Evolutionary conservation across 2,888 invertebrate genomes (phyloP).

Genomic region (Harmothoe impar): DNA sequence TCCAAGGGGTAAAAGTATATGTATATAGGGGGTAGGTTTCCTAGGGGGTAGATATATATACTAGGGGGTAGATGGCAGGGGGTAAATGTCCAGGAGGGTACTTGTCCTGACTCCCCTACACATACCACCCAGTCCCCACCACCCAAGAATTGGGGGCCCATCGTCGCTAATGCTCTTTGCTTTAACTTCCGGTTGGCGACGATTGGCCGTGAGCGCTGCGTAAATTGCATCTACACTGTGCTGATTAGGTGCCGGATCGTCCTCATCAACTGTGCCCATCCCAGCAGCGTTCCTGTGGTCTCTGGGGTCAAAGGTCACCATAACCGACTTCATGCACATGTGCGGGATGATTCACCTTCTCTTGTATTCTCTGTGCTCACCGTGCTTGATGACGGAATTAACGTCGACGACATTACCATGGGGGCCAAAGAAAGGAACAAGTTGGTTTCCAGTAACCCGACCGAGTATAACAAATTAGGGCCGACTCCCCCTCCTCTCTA

Average conservation of each 20-base stretch:
- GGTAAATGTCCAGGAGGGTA: too few species aligned
- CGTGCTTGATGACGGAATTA: neutral
- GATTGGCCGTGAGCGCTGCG: slow-evolving; percentile 36
- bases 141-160: neutral
- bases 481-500: too few species aligned
- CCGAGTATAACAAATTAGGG: neutral
- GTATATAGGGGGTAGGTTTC: too few species aligned
- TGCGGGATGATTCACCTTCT: slow-evolving; percentile 2
- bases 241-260: slow-evolving; percentile 43
- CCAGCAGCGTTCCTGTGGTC: neutral
- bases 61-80: too few species aligned
- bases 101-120: neutral
- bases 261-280: slow-evolving; percentile 29
- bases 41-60: too few species aligned
- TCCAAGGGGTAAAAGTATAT: too few species aligned
- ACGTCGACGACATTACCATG: neutral
- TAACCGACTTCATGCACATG: slow-evolving; percentile 23
- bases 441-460: neutral
- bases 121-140: neutral
- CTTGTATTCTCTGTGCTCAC: neutral
- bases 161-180: slow-evolving; percentile 43
- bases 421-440: too few species aligned
- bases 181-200: slow-evolving; percentile 38
- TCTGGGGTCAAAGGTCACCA: slow-evolving; percentile 34
- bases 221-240: slow-evolving; percentile 20